Evolutionary conservation across 30 jellyfish, hydroid and myxozoan genomes (phyloP).

Genomic region (Catostylus mosaicus): DNA sequence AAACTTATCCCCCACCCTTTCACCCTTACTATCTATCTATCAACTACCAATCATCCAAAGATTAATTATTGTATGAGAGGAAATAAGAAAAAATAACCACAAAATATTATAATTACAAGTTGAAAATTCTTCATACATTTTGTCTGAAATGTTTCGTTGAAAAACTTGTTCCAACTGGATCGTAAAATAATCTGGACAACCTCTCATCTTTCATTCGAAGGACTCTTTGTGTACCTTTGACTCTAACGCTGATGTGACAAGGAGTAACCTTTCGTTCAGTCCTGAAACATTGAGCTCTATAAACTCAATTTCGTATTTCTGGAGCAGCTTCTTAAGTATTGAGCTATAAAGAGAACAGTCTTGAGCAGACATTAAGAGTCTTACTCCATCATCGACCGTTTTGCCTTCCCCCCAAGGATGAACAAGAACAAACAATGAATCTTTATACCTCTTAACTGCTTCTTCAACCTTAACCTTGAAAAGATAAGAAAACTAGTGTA

Average conservation of each 20-base stretch:
- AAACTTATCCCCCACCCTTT: too few relatives aligned
- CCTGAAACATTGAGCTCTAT: background rate
- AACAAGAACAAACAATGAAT: conserved; percentile 33
- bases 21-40: too few relatives aligned
- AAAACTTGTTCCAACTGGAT: too few relatives aligned
- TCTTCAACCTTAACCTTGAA: conserved; percentile 6
- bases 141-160: too few relatives aligned
- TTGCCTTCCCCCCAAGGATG: conserved; percentile 32
- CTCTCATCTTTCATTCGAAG: background rate
- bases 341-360: conserved; percentile 1
- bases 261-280: background rate
- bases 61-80: too few relatives aligned
- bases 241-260: background rate
- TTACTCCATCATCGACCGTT: conserved; percentile 43
- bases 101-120: too few relatives aligned
- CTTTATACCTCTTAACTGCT: conserved; percentile 32
- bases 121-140: too few relatives aligned
- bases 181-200: too few relatives aligned
- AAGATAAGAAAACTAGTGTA: too few relatives aligned
- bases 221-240: background rate
- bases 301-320: conserved; percentile 16
- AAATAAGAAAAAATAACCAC: too few relatives aligned
- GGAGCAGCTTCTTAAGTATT: conserved; percentile 17
- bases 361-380: conserved; percentile 34
- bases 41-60: too few relatives aligned